These are phyloP conservation scores for Tenebrosternarchus preto DNA, from an alignment of 2,113 vertebrate species.

Conservation along the genomic window DNA sequence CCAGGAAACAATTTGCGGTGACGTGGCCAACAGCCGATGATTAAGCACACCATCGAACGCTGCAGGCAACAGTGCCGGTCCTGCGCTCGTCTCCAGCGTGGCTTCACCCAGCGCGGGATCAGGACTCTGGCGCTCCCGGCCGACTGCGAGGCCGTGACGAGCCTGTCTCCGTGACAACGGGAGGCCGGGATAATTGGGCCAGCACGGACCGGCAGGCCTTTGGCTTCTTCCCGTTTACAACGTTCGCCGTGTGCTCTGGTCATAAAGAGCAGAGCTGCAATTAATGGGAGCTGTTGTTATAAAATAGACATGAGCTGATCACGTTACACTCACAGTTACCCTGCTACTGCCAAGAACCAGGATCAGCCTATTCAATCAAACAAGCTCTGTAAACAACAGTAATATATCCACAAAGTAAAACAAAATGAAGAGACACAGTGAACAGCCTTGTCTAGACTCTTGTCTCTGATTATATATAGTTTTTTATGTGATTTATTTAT, in stretches of 20 bases:
- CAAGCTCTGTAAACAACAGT: not conserved
- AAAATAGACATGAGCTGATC: not conserved
- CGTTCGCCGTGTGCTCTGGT: no score
- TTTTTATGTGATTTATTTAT: no score
- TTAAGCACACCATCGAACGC: slow-evolving; percentile 50
- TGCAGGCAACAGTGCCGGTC: slow-evolving; percentile 31
- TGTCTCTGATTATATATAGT: not conserved
- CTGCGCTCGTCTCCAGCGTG: slow-evolving; percentile 21
- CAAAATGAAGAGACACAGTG: not conserved
- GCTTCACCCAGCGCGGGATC: slow-evolving; percentile 23
- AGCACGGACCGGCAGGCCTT: not conserved
- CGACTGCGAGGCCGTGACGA: slow-evolving; percentile 8
- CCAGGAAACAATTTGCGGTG: slow-evolving; percentile 34
- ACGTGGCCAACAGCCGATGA: slow-evolving; percentile 43
- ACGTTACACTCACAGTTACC: no score
- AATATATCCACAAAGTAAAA: not conserved
- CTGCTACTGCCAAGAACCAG: no score
- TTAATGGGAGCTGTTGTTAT: not conserved
- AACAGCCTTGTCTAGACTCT: not conserved
- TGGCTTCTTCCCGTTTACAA: not conserved
- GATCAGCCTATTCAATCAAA: no score
- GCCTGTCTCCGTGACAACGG: slow-evolving; percentile 45
- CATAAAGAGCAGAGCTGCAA: not conserved
- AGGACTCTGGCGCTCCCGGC: slow-evolving; percentile 30
- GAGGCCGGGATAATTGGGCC: slow-evolving; percentile 41